Base-by-base conservation (phyloP, 2,888 invertebrate species). In the Tupiocoris notatus region DNA sequence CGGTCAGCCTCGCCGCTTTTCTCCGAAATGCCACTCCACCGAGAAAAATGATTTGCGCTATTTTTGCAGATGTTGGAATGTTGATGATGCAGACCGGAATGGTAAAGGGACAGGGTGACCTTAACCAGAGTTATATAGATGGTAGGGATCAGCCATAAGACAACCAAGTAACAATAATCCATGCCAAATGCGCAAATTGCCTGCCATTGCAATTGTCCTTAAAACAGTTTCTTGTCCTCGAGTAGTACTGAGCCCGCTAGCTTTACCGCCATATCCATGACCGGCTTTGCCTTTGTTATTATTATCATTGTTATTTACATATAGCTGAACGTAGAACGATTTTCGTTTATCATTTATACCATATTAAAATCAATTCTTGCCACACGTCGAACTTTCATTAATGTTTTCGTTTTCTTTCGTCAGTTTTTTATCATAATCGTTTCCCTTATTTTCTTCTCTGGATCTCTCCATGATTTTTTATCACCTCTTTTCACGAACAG, bases 51-150 rank as follows among this genome's bases (percentile, higher is more conserved):
- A 76, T 68, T 68, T 64, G 39, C 67, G 20, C 59, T 76, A 73
- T 80, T 90, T 90, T 92, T 91, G 84, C 94, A 94, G 94, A 94
- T 94, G 94, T 94, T 87, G 94, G 94, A 89, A 94, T 94, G 94
- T 93, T 94, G 90, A 93, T 94, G 94, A 93, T 94, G 93, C 93
- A 94, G 91, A 90, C 93, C 86, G 94, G 94, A 88, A 94, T 94
- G 94, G 93, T 94, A 91, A 94, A 93, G 90, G 76, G 76, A 62
- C 76, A 76, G 65, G 92, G 93, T 88, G 92, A 80, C 79, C 79
- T 79, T 71, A 80, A 91, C 89, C 88, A 88, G 85, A 86, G 78
- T 89, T 80, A 79, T 80, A 79, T 80, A 61, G 80, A 81, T 79
- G 80, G 80, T 81, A 81, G 79, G 80, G 79, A 79, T 71, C 77